Evolutionary conservation across 2,797 vertebrate species (phyloP).

Genomic region (Triplophysa yarkandensis): DNA sequence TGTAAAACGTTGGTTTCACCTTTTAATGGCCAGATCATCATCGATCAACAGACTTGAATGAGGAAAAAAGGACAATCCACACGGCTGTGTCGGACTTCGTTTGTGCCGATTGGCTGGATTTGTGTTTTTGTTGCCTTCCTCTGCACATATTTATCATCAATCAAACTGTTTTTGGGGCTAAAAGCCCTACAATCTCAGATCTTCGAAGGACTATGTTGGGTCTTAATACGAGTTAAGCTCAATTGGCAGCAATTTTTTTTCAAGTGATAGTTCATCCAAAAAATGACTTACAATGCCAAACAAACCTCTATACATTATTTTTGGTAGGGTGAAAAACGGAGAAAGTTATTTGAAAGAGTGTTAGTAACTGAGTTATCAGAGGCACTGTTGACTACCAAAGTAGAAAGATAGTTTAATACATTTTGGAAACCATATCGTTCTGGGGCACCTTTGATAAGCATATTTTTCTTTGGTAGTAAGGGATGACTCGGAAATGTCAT

Average conservation of each 20-base stretch:
- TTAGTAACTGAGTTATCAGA: too few species aligned
- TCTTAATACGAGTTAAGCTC: not conserved
- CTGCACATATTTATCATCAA: not conserved
- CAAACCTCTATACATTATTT: too few species aligned
- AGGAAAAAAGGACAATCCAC: slow-evolving; percentile 31
- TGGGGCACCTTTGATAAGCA: too few species aligned
- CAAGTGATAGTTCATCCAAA: too few species aligned
- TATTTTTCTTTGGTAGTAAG: too few species aligned
- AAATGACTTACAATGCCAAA: too few species aligned
- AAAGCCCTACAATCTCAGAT: slow-evolving; percentile 1
- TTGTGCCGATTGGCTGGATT: slow-evolving; percentile 12
- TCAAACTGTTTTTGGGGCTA: not conserved
- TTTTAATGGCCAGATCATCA: slow-evolving; percentile 13
- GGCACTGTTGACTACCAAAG: too few species aligned
- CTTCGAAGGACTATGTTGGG: not conserved
- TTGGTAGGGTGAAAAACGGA: too few species aligned
- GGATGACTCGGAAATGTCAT: too few species aligned
- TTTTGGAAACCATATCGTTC: too few species aligned
- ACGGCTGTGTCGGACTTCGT: not conserved
- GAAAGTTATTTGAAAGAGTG: too few species aligned
- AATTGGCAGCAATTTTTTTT: not conserved
- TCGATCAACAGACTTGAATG: not conserved
- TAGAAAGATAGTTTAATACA: too few species aligned
- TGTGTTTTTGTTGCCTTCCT: slow-evolving; percentile 21
- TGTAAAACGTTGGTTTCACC: slow-evolving; percentile 46